Base-by-base conservation (phyloP, 2,113 vertebrate species). In the Chaetodon trifascialis region DNA sequence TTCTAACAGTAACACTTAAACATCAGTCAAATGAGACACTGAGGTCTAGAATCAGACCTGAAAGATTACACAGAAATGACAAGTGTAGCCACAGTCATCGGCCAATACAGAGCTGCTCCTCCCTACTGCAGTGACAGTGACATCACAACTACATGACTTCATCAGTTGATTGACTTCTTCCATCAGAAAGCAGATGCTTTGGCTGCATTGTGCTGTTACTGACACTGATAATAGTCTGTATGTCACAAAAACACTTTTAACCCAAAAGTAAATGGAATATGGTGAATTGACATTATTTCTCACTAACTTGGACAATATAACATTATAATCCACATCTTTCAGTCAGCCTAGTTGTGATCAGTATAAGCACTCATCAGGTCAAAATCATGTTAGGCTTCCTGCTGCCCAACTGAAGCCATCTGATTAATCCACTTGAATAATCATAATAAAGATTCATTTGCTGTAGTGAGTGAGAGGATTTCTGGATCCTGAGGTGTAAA, bases 401-500 rank as follows among this genome's bases (percentile, higher is more conserved):
- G 38, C 54, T 55, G 44, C 60, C 15, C 12, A 19, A 16, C 51
- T 51, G 8, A 56, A 11, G 19, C 19, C n/a, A n/a, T 15, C 17
- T 15, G 36, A 71, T 60, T n/a, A 59, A 16, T 69, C 44, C 36
- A 14, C 42, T 40, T 9, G 1, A 55, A 63, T 40, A 2, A 40
- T 44, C 64, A 51, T 49, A 65, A 64, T 70, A 6, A 63, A 46
- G 40, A 76, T 42, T 38, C 0, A 15, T 25, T 55, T 72, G 44
- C 30, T 42, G 73, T 30, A 58, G 25, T 56, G 70, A 74, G 36
- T 38, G 40, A 63, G 7, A 25, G 51, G 62, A 23, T 49, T 38
- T 73, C 38, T 71, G 64, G 76, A 70, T 74, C 59, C 73, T 54
- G 59, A 75, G 21, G 51, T 52, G 47, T 47, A 44, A 38, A 8